These are phyloP conservation scores for Paradisaea rubra DNA, from an alignment of 2,113 vertebrate species.

Conservation along the genomic window DNA sequence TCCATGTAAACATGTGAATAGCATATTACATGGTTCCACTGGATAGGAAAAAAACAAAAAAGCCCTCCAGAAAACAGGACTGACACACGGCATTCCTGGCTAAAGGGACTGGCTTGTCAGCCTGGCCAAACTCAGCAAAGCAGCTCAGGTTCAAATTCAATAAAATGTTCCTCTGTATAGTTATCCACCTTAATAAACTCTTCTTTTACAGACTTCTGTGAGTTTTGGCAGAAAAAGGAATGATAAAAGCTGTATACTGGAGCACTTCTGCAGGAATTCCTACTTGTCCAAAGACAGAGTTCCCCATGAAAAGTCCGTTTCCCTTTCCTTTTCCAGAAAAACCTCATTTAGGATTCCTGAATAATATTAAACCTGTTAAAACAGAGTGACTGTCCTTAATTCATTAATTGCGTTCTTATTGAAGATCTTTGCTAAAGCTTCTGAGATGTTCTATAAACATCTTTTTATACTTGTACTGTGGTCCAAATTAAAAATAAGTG, in stretches of 20 bases:
- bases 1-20: neutral
- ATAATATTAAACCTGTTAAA: neutral
- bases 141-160: neutral
- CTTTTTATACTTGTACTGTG: neutral
- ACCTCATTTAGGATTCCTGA: neutral
- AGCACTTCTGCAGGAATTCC: neutral
- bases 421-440: neutral
- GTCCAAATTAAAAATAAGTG: neutral
- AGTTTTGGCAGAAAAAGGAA: neutral
- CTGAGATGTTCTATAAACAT: neutral
- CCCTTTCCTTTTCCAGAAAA: neutral
- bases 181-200: neutral
- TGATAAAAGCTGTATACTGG: neutral
- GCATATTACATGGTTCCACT: neutral
- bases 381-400: neutral
- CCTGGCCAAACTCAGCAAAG: neutral
- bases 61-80: neutral
- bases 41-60: neutral
- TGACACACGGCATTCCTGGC: neutral
- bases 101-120: neutral
- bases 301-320: accelerated
- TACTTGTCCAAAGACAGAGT: neutral
- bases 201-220: neutral
- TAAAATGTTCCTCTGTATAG: neutral
- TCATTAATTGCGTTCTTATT: neutral